A percentile compares a stretch with the other conserved stretches of the same genome.
Conservation (phyloP, 2,113 vertebrate species). For the Corythornis cristatus region DNA sequence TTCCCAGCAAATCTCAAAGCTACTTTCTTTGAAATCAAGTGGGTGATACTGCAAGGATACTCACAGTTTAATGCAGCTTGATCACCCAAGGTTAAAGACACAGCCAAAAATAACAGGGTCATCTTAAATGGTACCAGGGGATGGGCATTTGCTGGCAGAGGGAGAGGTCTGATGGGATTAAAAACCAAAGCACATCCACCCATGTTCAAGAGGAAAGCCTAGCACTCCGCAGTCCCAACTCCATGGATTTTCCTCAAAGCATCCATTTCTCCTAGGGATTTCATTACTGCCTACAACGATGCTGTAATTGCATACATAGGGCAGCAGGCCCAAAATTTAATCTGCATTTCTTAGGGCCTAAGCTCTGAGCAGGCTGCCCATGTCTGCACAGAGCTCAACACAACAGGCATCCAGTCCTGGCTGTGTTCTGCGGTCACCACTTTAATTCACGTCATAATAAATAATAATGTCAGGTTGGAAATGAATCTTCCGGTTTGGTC, state of each 20-base stretch:
- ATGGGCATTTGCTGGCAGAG: neutral
- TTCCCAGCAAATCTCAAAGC: neutral
- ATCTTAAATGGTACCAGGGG: neutral
- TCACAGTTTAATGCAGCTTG: neutral
- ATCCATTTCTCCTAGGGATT: neutral
- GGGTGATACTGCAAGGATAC: constrained; percentile 16
- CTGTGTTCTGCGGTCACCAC: neutral
- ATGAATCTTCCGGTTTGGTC: neutral
- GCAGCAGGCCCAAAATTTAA: neutral
- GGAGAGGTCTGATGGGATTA: neutral
- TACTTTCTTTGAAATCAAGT: constrained; percentile 50
- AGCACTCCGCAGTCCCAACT: fast-evolving
- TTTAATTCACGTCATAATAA: constrained; percentile 35
- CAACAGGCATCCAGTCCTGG: neutral
- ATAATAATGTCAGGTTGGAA: constrained; percentile 4
- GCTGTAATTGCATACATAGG: neutral
- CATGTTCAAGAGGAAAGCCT: neutral
- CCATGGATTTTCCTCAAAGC: neutral
- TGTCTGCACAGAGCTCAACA: constrained; percentile 11
- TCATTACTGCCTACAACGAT: neutral
- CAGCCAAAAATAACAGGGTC: constrained; percentile 32
- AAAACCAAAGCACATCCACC: neutral
- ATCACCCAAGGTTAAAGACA: neutral
- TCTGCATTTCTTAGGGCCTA: neutral
- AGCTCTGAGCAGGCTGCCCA: fast-evolving